These are phyloP conservation scores for Scaptomyza reducta DNA, from an alignment of 2,888 invertebrate genomes.

Conservation along the genomic window DNA sequence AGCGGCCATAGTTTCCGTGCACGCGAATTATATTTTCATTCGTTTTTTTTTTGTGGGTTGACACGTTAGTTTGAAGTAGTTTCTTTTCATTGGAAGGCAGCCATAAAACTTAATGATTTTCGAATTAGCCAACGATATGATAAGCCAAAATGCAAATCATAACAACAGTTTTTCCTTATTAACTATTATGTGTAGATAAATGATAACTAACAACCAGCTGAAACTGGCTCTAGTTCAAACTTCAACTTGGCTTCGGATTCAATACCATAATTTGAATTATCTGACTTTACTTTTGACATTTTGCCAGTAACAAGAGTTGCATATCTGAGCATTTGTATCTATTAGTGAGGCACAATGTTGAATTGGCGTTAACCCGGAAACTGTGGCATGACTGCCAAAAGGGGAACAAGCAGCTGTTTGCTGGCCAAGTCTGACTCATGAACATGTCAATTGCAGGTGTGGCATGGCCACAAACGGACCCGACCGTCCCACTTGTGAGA, in stretches of 20 bases:
- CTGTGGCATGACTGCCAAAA: constrained; percentile 30
- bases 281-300: constrained; percentile 71
- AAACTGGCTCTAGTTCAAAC: constrained; percentile 20
- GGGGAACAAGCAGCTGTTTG: constrained; percentile 36
- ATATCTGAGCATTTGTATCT: constrained; percentile 58
- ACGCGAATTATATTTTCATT: constrained; percentile 39
- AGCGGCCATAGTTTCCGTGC: constrained; percentile 54
- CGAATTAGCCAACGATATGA: constrained; percentile 65
- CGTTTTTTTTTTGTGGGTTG: constrained; percentile 6
- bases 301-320: constrained; percentile 32
- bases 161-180: constrained; percentile 44
- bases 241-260: constrained; percentile 10
- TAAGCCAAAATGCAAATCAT: constrained; percentile 41
- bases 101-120: constrained; percentile 72
- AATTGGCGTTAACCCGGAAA: constrained; percentile 76
- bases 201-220: constrained; percentile 17
- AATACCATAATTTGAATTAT: constrained; percentile 52
- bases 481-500: constrained; percentile 42
- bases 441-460: constrained; percentile 73
- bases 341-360: constrained; percentile 48
- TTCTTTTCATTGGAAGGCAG: constrained; percentile 57
- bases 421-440: constrained; percentile 56
- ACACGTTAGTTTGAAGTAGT: constrained; percentile 15
- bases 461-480: constrained; percentile 43
- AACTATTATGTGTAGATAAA: constrained; percentile 25